phyloP scores from a whole-genome alignment of 2,113 vertebrate species.

The Nannospalax galili region DNA sequence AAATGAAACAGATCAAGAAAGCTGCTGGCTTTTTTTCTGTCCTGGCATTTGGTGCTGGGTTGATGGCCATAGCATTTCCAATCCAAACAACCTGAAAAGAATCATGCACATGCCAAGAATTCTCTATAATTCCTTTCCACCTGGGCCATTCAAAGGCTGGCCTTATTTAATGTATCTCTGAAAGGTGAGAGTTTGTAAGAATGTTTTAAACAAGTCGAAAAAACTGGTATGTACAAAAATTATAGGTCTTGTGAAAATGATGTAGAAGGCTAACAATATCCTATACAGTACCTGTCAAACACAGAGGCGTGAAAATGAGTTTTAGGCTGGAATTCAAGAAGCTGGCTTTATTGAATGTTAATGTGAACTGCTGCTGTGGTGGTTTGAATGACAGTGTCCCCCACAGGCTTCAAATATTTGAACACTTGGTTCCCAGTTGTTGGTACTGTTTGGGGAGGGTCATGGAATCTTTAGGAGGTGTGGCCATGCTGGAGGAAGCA shows the following conservation, averaged over 20 bases:
- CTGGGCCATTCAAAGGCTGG: neutral
- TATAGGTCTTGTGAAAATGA: constrained; percentile 44
- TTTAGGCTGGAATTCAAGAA: constrained; percentile 44
- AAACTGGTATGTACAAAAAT: constrained; percentile 9
- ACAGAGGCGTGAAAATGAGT: constrained; percentile 12
- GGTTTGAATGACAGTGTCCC: no score
- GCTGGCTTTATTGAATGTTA: neutral
- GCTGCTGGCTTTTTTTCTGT: neutral
- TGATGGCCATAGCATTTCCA: constrained; percentile 33
- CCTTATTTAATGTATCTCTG: constrained; percentile 42
- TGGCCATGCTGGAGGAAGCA: no score
- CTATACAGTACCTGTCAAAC: constrained; percentile 11
- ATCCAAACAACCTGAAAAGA: constrained; percentile 20
- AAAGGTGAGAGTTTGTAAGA: constrained; percentile 32
- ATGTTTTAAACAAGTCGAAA: constrained; percentile 54
- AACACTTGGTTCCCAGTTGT: no score
- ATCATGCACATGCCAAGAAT: constrained; percentile 38
- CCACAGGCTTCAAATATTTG: no score
- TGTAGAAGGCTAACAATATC: neutral
- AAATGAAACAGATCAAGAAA: neutral
- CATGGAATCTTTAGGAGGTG: no score
- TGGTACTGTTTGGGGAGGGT: no score
- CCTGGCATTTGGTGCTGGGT: neutral
- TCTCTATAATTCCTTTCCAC: neutral
- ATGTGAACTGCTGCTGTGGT: neutral